Evolutionary conservation across 2,113 vertebrate genomes (phyloP).

Genomic region (Elachura formosa): DNA sequence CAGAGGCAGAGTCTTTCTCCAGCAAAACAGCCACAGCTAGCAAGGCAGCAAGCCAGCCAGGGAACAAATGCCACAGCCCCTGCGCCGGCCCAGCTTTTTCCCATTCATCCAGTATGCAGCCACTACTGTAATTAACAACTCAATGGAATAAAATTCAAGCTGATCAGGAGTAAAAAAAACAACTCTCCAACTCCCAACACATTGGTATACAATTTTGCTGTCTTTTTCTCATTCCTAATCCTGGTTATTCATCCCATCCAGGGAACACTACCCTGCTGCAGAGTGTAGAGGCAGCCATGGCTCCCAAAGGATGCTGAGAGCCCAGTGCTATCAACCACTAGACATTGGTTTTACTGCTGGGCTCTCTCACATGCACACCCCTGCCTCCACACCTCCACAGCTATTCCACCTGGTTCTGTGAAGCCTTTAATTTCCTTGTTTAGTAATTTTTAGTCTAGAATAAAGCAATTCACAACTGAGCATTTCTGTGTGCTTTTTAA

Average conservation of each 20-base stretch:
- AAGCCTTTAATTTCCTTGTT: not conserved
- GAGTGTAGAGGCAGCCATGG: fast-evolving
- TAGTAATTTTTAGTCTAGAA: not conserved
- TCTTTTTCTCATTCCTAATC: not conserved
- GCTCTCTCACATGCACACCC: not conserved
- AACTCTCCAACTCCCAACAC: no score
- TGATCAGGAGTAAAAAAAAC: no score
- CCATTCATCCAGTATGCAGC: no score
- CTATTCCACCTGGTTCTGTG: not conserved
- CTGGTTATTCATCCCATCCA: not conserved
- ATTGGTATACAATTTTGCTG: not conserved
- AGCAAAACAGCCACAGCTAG: no score
- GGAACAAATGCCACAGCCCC: no score
- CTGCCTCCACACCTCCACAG: not conserved
- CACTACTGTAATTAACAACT: no score
- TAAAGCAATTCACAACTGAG: not conserved
- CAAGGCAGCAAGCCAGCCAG: no score
- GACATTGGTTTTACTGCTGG: not conserved
- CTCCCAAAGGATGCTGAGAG: not conserved
- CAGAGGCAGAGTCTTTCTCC: no score
- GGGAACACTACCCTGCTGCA: not conserved
- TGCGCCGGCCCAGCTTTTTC: no score
- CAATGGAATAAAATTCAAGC: no score
- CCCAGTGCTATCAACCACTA: not conserved
- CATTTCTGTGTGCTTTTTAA: not conserved